phyloP scores from a whole-genome alignment of 2,797 vertebrate species.

The Pantherophis vulpinus region DNA sequence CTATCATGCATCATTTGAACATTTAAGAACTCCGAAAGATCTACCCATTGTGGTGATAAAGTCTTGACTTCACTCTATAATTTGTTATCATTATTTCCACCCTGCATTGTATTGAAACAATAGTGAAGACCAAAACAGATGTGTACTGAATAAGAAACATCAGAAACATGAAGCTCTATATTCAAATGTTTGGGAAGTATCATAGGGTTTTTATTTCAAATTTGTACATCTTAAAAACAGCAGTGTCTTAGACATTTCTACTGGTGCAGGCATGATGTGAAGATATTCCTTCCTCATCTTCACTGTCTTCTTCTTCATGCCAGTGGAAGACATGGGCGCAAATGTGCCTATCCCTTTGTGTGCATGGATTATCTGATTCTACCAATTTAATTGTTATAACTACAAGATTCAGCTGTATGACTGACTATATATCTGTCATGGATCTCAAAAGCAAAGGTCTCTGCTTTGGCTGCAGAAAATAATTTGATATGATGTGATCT shows the following conservation, averaged over 20 bases:
- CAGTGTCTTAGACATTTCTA: background rate
- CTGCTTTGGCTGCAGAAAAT: conserved; percentile 6
- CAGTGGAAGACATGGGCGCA: background rate
- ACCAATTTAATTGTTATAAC: background rate
- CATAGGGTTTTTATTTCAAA: background rate
- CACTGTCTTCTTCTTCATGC: background rate
- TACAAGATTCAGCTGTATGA: background rate
- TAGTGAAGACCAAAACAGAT: background rate
- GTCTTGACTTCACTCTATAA: background rate
- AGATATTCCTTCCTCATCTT: too few species aligned
- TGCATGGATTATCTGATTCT: background rate
- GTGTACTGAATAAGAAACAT: background rate
- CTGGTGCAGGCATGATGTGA: too few species aligned
- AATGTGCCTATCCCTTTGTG: background rate
- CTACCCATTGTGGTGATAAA: background rate
- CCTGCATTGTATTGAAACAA: background rate
- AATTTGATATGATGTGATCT: background rate
- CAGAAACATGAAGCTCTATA: background rate
- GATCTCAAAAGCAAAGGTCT: background rate
- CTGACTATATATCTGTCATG: background rate
- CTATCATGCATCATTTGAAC: background rate
- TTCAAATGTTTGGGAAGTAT: background rate
- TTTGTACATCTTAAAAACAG: background rate
- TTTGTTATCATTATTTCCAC: background rate
- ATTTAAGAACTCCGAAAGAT: background rate